A percentile compares a stretch with the other conserved stretches of the same genome.
These are phyloP conservation scores for Teleogryllus occipitalis DNA, from an alignment of 1,140 invertebrate species.

Conservation along the genomic window DNA sequence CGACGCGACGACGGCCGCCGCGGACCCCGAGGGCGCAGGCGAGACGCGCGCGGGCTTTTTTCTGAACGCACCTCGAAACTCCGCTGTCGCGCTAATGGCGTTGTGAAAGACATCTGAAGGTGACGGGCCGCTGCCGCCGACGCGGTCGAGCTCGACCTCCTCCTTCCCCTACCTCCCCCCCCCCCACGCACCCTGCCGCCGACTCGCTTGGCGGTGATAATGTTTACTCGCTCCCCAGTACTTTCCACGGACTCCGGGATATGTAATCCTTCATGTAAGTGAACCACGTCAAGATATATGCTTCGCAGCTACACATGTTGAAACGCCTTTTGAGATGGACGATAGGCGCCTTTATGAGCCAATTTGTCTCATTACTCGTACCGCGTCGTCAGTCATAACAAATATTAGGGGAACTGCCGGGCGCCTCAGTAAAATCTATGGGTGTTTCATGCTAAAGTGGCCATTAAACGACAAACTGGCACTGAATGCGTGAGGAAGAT, in stretches of 20 bases:
- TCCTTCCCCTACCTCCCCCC: too few relatives aligned
- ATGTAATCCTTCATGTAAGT: background rate
- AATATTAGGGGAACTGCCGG: background rate
- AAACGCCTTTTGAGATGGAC: background rate
- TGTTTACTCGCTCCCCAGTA: background rate
- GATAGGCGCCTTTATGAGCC: background rate
- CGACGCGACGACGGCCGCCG: too few relatives aligned
- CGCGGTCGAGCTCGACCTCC: background rate
- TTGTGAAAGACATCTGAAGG: too few relatives aligned
- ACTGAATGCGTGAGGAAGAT: background rate
- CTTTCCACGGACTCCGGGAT: background rate
- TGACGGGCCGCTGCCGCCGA: background rate
- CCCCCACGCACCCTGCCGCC: background rate
- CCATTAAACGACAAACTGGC: background rate
- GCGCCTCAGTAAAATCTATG: background rate
- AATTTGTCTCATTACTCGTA: slow-evolving; percentile 1
- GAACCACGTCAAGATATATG: background rate
- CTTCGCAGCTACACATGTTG: background rate
- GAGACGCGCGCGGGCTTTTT: too few relatives aligned
- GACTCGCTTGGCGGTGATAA: background rate
- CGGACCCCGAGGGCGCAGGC: too few relatives aligned
- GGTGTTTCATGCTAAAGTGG: background rate
- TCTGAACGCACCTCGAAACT: too few relatives aligned
- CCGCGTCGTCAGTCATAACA: background rate
- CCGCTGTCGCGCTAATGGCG: too few relatives aligned